Conservation (phyloP, 2,113 vertebrate species). For the Vicugna pacos region DNA sequence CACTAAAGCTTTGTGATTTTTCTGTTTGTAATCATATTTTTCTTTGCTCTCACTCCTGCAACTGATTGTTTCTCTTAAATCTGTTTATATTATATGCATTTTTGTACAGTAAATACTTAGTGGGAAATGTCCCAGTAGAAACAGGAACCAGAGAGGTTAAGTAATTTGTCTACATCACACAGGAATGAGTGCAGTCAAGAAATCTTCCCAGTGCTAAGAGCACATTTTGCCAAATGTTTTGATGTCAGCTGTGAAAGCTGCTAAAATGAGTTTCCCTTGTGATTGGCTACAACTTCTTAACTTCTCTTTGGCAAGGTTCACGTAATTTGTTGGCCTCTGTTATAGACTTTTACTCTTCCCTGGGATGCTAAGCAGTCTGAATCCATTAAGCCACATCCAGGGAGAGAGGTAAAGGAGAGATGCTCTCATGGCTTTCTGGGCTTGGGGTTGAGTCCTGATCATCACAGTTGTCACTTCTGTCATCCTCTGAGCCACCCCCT, state of each 20-base stretch:
- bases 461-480: too few relatives aligned
- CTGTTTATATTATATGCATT: background rate
- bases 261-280: background rate
- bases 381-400: background rate
- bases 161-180: background rate
- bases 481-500: background rate
- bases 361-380: background rate
- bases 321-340: background rate
- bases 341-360: background rate
- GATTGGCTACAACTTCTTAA: background rate
- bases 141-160: background rate
- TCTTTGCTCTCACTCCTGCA: background rate
- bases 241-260: background rate
- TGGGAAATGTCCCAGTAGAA: background rate
- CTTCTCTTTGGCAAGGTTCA: background rate
- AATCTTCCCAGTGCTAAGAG: background rate
- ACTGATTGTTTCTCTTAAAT: background rate
- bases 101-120: background rate
- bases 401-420: background rate
- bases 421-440: background rate
- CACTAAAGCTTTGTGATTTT: constrained; percentile 4
- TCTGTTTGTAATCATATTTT: background rate
- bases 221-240: background rate
- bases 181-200: background rate
- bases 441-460: too few relatives aligned